Conservation (phyloP, 1,140 invertebrate genomes). For the Brachionus asplanchnoidis region DNA sequence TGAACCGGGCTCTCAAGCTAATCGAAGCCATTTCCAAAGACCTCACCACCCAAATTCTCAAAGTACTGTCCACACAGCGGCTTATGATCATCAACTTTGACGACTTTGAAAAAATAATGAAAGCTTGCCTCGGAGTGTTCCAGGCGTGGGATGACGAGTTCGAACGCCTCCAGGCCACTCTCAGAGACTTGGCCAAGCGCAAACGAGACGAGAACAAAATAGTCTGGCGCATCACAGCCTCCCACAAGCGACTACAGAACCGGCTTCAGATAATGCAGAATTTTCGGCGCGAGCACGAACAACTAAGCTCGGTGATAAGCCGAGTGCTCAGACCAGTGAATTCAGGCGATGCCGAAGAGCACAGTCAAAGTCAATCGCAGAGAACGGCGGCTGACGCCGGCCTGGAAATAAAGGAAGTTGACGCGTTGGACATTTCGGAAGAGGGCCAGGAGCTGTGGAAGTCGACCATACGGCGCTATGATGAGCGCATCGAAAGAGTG, state of each 20-base stretch:
- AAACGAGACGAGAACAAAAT: constrained; percentile 95
- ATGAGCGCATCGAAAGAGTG: constrained; percentile 92
- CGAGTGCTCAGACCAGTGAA: constrained; percentile 73
- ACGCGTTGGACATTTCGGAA: constrained; percentile 91
- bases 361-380: constrained; percentile 42
- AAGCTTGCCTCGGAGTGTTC: constrained; percentile 90
- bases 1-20: constrained; percentile 80
- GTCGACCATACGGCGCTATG: constrained; percentile 83
- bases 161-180: constrained; percentile 83
- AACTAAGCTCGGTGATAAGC: constrained; percentile 89
- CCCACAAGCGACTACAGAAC: constrained; percentile 87
- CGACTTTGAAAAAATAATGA: constrained; percentile 94
- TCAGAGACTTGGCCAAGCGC: constrained; percentile 88
- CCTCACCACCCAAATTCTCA: constrained; percentile 82
- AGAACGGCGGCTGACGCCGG: constrained; percentile 48
- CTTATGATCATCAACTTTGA: constrained; percentile 97
- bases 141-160: constrained; percentile 97
- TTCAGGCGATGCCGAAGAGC: constrained; percentile 46
- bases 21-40: constrained; percentile 97
- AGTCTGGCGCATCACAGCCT: constrained; percentile 88
- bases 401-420: constrained; percentile 91
- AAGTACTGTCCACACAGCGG: constrained; percentile 82
- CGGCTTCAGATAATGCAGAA: constrained; percentile 87
- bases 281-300: constrained; percentile 93
- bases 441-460: constrained; percentile 96